Percentiles rank a stretch among this genome's conserved stretches.
Evolutionary conservation across 2,113 vertebrate species (phyloP).

Genomic region (Calonectris borealis): DNA sequence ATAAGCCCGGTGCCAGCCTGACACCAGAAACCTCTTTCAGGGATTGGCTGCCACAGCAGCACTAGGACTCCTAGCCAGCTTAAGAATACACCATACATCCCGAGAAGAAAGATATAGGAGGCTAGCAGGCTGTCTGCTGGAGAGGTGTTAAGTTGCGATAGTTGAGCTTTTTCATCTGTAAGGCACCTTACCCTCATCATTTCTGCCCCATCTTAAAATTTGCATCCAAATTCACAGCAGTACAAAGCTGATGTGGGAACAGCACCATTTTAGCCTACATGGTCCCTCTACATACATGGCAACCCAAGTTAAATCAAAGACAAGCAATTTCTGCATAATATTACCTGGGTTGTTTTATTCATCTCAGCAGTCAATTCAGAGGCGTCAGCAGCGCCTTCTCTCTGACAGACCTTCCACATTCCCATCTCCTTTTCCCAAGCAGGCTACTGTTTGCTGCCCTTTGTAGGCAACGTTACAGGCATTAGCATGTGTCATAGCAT

Average conservation of each 20-base stretch:
- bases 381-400: background rate
- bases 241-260: background rate
- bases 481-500: background rate
- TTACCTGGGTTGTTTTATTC: background rate
- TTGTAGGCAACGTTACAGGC: background rate
- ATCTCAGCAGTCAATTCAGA: background rate
- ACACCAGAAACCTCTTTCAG: background rate
- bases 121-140: background rate
- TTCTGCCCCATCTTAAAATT: background rate
- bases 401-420: background rate
- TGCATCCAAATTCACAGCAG: background rate
- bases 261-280: accelerated
- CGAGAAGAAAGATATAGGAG: background rate
- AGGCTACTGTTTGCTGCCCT: background rate
- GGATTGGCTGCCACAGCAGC: background rate
- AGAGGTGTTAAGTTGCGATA: background rate
- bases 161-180: background rate
- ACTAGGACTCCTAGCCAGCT: background rate
- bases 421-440: background rate
- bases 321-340: background rate
- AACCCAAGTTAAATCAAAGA: background rate
- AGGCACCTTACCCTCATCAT: background rate
- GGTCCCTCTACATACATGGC: background rate
- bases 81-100: background rate
- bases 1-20: background rate